Evolutionary conservation across 92 coral and sea anemone species (phyloP).

Genomic region (Palythoa grandiflora): DNA sequence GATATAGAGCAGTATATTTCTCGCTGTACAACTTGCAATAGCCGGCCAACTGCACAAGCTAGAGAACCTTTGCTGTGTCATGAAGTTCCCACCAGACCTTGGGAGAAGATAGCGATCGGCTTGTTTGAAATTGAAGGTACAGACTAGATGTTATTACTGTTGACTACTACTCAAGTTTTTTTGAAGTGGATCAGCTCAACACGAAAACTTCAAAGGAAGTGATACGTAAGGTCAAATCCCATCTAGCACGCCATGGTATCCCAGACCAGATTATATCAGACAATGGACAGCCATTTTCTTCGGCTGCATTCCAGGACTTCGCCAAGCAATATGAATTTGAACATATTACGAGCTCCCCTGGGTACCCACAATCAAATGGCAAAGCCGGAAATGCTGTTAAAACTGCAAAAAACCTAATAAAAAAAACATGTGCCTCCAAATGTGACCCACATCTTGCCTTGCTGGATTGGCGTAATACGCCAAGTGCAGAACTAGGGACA

Average conservation of each 20-base stretch:
- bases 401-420: background rate
- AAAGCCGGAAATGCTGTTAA: no score
- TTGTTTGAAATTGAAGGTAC: no score
- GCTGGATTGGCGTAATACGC: background rate
- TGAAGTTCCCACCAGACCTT: constrained; percentile 18
- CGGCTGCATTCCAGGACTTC: background rate
- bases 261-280: background rate
- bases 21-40: no score
- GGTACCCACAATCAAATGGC: no score
- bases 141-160: background rate
- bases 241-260: constrained; percentile 36
- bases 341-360: background rate
- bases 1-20: no score
- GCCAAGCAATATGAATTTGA: constrained; percentile 30
- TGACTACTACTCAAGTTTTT: constrained; percentile 45
- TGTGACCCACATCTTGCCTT: background rate
- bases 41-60: background rate
- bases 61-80: constrained; percentile 20
- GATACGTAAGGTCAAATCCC: constrained; percentile 22
- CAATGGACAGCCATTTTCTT: constrained; percentile 37
- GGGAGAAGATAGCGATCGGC: constrained; percentile 2
- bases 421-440: background rate
- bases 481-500: background rate
- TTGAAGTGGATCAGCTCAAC: constrained; percentile 25
- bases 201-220: background rate